These are phyloP conservation scores for Pantherophis alleghaniensis DNA, from an alignment of 2,797 vertebrate genomes.

Conservation along the genomic window DNA sequence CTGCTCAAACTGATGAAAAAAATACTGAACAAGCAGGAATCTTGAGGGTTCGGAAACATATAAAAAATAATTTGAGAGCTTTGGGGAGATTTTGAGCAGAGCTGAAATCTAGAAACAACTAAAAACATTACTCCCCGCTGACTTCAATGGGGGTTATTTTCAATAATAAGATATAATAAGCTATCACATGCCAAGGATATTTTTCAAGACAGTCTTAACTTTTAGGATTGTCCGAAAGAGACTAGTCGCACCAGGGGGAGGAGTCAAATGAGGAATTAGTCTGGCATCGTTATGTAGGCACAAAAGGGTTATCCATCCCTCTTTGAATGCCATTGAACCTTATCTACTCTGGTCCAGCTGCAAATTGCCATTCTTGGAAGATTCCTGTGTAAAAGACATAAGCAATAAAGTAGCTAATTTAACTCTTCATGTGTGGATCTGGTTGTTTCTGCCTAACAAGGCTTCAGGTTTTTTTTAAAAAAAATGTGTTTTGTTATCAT, in stretches of 20 bases:
- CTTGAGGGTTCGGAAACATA: conserved; percentile 12
- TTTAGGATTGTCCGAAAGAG: not conserved
- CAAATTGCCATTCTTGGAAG: no score
- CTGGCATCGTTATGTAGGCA: not conserved
- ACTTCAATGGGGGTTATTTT: not conserved
- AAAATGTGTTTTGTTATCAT: no score
- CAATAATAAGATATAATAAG: not conserved
- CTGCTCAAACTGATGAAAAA: conserved; percentile 52
- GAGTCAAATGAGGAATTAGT: not conserved
- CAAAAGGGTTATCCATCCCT: not conserved
- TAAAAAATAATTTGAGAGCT: not conserved
- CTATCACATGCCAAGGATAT: not conserved
- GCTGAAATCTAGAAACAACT: not conserved
- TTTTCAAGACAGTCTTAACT: not conserved
- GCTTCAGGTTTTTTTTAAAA: not conserved
- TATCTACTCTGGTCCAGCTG: not conserved
- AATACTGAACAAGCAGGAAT: conserved; percentile 25
- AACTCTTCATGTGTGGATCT: not conserved
- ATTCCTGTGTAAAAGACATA: no score
- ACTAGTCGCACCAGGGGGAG: no score
- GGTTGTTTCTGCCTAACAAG: not conserved
- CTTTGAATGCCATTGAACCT: not conserved
- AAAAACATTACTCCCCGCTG: not conserved
- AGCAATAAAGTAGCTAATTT: no score
- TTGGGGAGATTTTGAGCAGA: not conserved